Evolutionary conservation across 2,888 invertebrate species (phyloP).

Genomic region (Pachliopta kotzebuea): DNA sequence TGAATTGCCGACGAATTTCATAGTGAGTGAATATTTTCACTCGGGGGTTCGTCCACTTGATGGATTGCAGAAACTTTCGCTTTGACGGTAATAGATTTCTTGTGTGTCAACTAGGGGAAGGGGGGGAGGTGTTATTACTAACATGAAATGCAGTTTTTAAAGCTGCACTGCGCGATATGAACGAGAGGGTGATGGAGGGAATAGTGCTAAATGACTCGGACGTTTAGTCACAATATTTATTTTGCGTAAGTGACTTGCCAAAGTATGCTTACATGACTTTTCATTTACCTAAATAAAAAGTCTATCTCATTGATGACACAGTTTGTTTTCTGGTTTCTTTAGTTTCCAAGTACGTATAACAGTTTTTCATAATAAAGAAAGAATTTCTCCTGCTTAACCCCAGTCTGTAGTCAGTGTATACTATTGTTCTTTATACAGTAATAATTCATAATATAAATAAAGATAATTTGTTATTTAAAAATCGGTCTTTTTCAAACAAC

Average conservation of each 20-base stretch:
- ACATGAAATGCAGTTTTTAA: constrained; percentile 75
- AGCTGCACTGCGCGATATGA: constrained; percentile 36
- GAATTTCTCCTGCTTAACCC: too few species aligned
- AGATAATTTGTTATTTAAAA: too few species aligned
- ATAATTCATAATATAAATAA: too few species aligned
- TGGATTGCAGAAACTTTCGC: constrained; percentile 64
- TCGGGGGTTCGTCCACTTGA: constrained; percentile 37
- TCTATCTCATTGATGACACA: too few species aligned
- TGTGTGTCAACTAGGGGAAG: constrained; percentile 45
- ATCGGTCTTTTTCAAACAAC: too few species aligned
- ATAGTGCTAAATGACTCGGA: constrained; percentile 53
- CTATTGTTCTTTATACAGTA: too few species aligned
- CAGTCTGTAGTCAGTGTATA: too few species aligned
- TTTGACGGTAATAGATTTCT: constrained; percentile 75
- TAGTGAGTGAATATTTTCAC: constrained; percentile 22
- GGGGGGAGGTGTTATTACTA: constrained; percentile 68
- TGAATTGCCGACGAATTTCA: constrained; percentile 13
- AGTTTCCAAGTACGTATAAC: too few species aligned
- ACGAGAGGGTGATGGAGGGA: constrained; percentile 40
- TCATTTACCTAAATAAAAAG: background rate
- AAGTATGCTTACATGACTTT: background rate
- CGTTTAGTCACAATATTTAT: constrained; percentile 23
- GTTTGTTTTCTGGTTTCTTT: too few species aligned
- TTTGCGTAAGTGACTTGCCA: constrained; percentile 13
- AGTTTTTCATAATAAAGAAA: too few species aligned